Evolutionary conservation across 2,888 invertebrate species (phyloP).

Genomic region (Mesochorus sp.): DNA sequence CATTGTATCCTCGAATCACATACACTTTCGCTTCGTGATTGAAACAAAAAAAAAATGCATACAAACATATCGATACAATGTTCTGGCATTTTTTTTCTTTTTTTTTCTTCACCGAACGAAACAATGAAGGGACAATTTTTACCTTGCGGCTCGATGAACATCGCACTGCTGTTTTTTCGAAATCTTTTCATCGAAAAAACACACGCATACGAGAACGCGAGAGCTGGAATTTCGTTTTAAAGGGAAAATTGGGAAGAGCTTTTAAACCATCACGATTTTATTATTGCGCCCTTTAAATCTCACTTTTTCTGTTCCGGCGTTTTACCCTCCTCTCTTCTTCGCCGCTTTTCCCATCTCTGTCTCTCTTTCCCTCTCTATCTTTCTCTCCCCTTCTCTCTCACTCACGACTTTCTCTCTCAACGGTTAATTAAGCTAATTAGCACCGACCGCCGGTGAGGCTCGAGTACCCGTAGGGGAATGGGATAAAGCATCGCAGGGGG

Average conservation of each 20-base stretch:
- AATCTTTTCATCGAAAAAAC: too few relatives aligned
- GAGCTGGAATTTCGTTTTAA: not conserved
- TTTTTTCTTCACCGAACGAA: too few relatives aligned
- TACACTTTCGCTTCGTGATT: not conserved
- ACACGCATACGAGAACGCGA: too few relatives aligned
- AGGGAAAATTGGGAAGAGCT: too few relatives aligned
- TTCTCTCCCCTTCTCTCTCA: not conserved
- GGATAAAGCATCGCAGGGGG: slow-evolving; percentile 50
- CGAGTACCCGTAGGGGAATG: slow-evolving; percentile 43
- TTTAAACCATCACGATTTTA: too few relatives aligned
- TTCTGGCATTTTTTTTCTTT: too few relatives aligned
- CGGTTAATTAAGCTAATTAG: slow-evolving; percentile 66
- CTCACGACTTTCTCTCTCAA: too few relatives aligned
- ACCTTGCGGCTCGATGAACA: too few relatives aligned
- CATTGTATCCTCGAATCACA: slow-evolving; percentile 23
- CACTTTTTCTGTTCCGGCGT: slow-evolving; percentile 65
- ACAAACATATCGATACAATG: not conserved
- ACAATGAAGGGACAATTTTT: too few relatives aligned
- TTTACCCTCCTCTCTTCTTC: slow-evolving; percentile 25
- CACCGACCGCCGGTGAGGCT: slow-evolving; percentile 60
- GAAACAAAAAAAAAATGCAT: not conserved
- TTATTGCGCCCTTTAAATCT: slow-evolving; percentile 62
- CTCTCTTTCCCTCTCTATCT: slow-evolving; percentile 2
- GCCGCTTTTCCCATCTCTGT: slow-evolving; percentile 22
- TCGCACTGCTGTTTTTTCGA: too few relatives aligned